Base-by-base conservation (phyloP, 2,888 invertebrate species). In the Agonopterix heracliana region DNA sequence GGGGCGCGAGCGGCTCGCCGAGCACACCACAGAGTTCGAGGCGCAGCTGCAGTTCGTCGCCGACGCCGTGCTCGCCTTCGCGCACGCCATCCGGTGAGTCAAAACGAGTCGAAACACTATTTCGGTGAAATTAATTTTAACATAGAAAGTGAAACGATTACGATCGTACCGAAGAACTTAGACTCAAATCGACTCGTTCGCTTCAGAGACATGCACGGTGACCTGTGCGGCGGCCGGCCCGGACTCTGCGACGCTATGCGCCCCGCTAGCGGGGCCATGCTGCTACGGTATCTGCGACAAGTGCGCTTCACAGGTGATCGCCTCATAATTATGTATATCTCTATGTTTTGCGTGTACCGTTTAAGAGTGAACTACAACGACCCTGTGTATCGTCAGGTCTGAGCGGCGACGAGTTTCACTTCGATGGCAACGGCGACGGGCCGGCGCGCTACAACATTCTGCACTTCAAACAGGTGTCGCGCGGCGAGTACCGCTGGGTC, bases 41-140 rank as follows among this genome's bases (percentile, higher is more conserved):
- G 95, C 95, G 64, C 98, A 98, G 78, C 89, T 98, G 54, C 98
- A 98, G 84, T 98, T 98, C 78, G 98, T 98, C 41, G 95, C 96
- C 40, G 98, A 98, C 77, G 97, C 98, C 8, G 97, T 98, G 0
- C 92, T 97, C 92, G 96, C 97, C 1, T 97, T 98, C 78, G 97
- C 95, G 0, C 92, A 96, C 66, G 98, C 98, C 14, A 91, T 95
- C 61, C 90, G 92, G 95, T 94, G 46, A 41, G 14, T 3, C 17
- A 36, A n/a, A n/a, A n/a, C n/a, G n/a, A n/a, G n/a, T 36, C 7
- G 9, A 36, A 36, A 36, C n/a, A 36, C 38, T 38, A 9, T n/a
- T 10, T 10, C 9, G 10, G 38, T n/a, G 26, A 26, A 26, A 26
- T 17, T 17, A 26, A 26, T 17, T 17, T 17, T 26, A 26, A 26